These are phyloP conservation scores for Apis cerana DNA, from an alignment of 1,140 invertebrate species.

Conservation along the genomic window DNA sequence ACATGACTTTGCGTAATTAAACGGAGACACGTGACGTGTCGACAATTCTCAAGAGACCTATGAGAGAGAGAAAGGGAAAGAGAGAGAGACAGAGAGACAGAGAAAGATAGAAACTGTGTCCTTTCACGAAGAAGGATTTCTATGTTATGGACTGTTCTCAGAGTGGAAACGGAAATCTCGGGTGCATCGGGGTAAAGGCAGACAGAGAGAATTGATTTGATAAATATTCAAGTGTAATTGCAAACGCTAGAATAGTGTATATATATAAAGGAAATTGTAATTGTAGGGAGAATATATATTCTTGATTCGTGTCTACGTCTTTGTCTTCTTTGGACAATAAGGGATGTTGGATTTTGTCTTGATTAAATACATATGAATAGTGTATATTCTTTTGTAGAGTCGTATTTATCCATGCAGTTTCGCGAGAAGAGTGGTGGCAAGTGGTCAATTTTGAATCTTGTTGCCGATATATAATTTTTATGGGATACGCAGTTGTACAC, in stretches of 20 bases:
- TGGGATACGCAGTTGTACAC: no score
- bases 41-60: background rate
- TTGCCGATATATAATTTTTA: no score
- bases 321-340: no score
- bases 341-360: background rate
- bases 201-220: slow-evolving; percentile 31
- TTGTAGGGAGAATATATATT: background rate
- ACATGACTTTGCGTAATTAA: slow-evolving; percentile 47
- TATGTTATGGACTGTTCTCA: background rate
- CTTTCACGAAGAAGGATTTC: slow-evolving; percentile 1
- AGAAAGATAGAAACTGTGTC: background rate
- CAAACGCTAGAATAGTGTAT: slow-evolving; percentile 31
- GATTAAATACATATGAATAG: background rate
- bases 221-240: slow-evolving; percentile 24
- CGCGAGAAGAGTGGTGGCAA: no score
- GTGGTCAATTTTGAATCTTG: no score
- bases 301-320: background rate
- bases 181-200: slow-evolving; percentile 8
- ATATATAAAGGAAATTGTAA: slow-evolving; percentile 27
- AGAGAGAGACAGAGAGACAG: background rate
- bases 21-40: background rate
- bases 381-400: no score
- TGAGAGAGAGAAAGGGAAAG: slow-evolving; percentile 10
- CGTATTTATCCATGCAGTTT: no score
- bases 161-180: background rate